phyloP scores from a whole-genome alignment of 2,113 vertebrate genomes.

The Oreochromis tanganicae region DNA sequence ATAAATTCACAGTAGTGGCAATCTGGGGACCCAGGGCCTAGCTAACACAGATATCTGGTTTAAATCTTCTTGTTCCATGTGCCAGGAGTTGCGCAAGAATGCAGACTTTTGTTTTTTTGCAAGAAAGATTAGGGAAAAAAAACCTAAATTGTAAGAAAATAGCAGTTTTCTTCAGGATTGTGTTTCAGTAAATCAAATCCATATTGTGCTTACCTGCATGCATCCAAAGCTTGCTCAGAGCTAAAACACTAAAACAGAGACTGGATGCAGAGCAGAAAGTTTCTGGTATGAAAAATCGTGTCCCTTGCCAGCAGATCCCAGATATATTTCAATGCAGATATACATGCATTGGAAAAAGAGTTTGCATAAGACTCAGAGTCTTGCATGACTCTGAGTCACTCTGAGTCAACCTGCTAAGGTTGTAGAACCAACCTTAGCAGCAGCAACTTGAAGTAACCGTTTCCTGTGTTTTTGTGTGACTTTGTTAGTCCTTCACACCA shows the following conservation, averaged over 20 bases:
- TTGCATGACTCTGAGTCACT: fast-evolving
- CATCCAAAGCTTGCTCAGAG: fast-evolving
- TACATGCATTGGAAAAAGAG: not conserved
- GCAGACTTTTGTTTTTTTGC: not conserved
- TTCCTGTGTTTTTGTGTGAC: not conserved
- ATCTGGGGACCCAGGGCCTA: not conserved
- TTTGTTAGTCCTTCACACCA: not conserved
- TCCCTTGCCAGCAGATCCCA: fast-evolving
- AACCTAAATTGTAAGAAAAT: not conserved
- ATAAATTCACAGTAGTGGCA: not conserved
- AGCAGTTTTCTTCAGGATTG: not conserved
- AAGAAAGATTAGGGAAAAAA: not conserved
- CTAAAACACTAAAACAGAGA: not conserved
- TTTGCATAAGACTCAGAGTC: fast-evolving
- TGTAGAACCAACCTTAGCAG: not conserved
- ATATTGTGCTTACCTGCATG: not conserved
- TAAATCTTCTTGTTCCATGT: fast-evolving
- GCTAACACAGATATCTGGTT: fast-evolving
- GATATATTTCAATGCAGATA: not conserved
- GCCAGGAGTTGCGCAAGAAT: fast-evolving
- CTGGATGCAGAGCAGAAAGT: not conserved
- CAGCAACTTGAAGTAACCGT: not conserved
- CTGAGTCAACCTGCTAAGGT: not conserved
- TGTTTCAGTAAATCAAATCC: not conserved
- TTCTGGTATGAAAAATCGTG: not conserved